phyloP scores from a whole-genome alignment of 2,888 invertebrate genomes.

The Chesias legatella region DNA sequence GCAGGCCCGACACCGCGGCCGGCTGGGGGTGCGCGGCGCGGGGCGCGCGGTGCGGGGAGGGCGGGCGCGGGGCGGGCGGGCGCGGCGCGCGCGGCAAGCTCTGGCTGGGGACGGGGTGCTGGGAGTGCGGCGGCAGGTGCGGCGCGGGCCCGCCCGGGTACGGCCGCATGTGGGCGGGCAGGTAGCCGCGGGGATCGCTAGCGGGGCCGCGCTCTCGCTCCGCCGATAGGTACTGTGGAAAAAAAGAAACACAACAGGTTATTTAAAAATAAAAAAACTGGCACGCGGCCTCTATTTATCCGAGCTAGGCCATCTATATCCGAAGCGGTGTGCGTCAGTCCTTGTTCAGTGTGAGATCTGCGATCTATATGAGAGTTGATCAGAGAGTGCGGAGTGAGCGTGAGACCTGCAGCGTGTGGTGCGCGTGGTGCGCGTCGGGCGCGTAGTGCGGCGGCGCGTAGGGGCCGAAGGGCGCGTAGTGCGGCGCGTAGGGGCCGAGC shows the following conservation, averaged over 20 bases:
- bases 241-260: neutral
- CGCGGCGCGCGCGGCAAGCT: neutral
- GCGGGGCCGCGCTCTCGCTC: slow-evolving; percentile 29
- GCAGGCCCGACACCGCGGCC: neutral
- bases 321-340: no score
- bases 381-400: no score
- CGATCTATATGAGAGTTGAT: no score
- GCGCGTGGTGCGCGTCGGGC: slow-evolving; percentile 13
- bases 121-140: neutral
- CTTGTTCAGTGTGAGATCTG: no score
- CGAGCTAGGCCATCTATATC: no score
- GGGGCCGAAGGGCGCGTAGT: slow-evolving; percentile 69
- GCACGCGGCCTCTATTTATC: no score
- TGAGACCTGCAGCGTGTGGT: slow-evolving; percentile 15
- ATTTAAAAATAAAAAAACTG: no score
- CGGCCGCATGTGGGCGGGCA: slow-evolving; percentile 38
- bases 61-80: no score
- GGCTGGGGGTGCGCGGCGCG: slow-evolving; percentile 6
- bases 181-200: slow-evolving; percentile 44
- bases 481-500: slow-evolving; percentile 73
- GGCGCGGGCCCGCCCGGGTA: slow-evolving; percentile 49
- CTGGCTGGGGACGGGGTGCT: neutral
- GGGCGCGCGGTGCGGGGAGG: slow-evolving; percentile 3
- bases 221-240: slow-evolving; percentile 16
- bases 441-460: slow-evolving; percentile 55